phyloP scores from a whole-genome alignment of 2,888 invertebrate genomes.

The Ornithoptera priamus region DNA sequence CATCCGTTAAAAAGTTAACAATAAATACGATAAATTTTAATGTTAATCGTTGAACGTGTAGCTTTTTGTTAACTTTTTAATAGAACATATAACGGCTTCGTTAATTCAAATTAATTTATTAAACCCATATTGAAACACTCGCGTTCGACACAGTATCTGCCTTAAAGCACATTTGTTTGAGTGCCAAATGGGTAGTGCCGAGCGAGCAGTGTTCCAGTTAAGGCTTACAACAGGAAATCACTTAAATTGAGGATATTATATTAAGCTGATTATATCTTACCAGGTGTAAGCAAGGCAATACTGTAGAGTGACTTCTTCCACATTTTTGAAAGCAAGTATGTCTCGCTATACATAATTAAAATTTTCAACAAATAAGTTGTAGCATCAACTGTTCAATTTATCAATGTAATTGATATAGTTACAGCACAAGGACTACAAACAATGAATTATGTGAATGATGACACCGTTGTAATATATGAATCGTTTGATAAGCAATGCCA shows the following conservation, averaged over 20 bases:
- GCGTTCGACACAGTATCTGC: constrained; percentile 39
- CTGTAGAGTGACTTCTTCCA: constrained; percentile 80
- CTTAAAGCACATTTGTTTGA: constrained; percentile 29
- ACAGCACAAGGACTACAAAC: constrained; percentile 73
- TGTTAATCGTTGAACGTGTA: constrained; percentile 7
- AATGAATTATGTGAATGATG: constrained; percentile 64
- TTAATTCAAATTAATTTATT: constrained; percentile 59
- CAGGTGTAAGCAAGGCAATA: constrained; percentile 80
- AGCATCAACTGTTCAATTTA: constrained; percentile 72
- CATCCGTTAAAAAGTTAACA: constrained; percentile 62
- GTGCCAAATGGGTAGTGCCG: not conserved
- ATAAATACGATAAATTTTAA: constrained; percentile 18
- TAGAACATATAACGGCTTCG: constrained; percentile 65
- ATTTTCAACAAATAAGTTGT: constrained; percentile 72
- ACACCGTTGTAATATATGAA: constrained; percentile 60
- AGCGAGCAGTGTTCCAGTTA: constrained; percentile 66
- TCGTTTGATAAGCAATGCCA: constrained; percentile 54
- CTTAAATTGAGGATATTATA: constrained; percentile 78
- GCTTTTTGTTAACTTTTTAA: constrained; percentile 58
- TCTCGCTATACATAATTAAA: constrained; percentile 79
- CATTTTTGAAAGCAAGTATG: constrained; percentile 77
- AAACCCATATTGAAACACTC: constrained; percentile 71
- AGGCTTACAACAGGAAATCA: constrained; percentile 70
- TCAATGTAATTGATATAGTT: constrained; percentile 68
- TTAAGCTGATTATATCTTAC: constrained; percentile 80